Percentiles rank a stretch among this genome's conserved stretches.
phyloP scores from a whole-genome alignment of 2,113 vertebrate species.

The Rhombomys opimus region DNA sequence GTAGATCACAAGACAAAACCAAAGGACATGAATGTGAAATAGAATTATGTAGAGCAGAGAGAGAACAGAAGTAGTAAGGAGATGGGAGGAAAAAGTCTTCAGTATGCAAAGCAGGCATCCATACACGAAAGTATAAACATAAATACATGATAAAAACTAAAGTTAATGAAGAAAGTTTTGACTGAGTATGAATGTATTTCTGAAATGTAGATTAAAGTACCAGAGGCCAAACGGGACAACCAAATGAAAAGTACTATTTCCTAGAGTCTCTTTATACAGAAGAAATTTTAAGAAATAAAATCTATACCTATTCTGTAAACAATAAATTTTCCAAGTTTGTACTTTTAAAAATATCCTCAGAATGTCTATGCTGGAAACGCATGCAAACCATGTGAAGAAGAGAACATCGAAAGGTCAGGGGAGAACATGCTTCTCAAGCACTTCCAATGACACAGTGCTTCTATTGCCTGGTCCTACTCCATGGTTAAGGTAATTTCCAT shows the following conservation, averaged over 20 bases:
- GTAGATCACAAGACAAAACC: not conserved
- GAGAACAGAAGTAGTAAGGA: too few species aligned
- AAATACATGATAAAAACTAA: not conserved
- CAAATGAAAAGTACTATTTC: conserved; percentile 26
- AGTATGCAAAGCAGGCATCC: not conserved
- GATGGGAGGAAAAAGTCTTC: not conserved
- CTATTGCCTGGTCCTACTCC: not conserved
- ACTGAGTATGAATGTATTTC: not conserved
- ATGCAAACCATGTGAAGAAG: not conserved
- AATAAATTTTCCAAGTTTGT: conserved; percentile 26
- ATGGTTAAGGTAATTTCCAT: not conserved
- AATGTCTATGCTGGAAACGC: conserved; percentile 7
- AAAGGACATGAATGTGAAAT: not conserved
- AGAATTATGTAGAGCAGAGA: not conserved
- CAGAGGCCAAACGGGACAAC: not conserved
- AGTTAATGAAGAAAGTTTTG: not conserved
- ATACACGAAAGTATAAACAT: not conserved
- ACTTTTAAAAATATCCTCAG: not conserved
- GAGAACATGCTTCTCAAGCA: conserved; percentile 24
- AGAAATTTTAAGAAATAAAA: conserved; percentile 2
- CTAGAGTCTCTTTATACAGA: not conserved
- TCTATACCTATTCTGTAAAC: not conserved
- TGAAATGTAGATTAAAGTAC: not conserved
- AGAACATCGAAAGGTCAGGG: not conserved
- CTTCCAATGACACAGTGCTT: not conserved